A percentile compares a stretch with the other conserved stretches of the same genome.
Conservation (phyloP, 2,888 invertebrate genomes). For the Tenthredo amoena region DNA sequence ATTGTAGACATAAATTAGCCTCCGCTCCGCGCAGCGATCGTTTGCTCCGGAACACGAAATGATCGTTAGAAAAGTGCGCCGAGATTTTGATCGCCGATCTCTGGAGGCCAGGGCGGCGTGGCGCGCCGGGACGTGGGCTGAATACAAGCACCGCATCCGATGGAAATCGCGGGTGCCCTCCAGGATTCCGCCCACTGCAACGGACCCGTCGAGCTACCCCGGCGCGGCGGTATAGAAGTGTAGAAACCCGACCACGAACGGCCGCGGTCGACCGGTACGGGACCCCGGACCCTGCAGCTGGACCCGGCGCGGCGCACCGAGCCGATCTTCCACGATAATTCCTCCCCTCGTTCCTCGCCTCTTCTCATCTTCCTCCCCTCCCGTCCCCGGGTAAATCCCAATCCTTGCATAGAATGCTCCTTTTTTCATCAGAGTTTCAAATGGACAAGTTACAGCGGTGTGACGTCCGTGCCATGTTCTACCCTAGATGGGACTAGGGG, state of each 20-base stretch:
- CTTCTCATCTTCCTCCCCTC: background rate
- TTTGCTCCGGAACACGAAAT: constrained; percentile 23
- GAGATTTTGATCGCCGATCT: constrained; percentile 39
- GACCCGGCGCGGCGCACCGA: constrained; percentile 18
- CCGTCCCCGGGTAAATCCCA: constrained; percentile 22
- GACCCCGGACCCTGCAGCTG: constrained; percentile 31
- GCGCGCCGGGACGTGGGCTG: constrained; percentile 47
- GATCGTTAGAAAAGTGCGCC: constrained; percentile 44
- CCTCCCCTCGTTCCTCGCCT: background rate
- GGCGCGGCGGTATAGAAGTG: constrained; percentile 1
- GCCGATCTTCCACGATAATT: constrained; percentile 26
- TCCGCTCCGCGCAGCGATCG: background rate
- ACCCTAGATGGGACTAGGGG: constrained; percentile 53
- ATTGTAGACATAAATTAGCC: constrained; percentile 17
- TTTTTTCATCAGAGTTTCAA: constrained; percentile 15
- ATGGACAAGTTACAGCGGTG: constrained; percentile 45
- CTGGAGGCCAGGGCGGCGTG: background rate
- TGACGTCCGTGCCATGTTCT: constrained; percentile 58
- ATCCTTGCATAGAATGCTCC: constrained; percentile 17
- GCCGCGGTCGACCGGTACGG: background rate
- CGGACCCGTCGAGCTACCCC: constrained; percentile 35
- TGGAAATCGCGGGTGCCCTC: constrained; percentile 66
- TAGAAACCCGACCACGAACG: constrained; percentile 34
- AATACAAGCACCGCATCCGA: constrained; percentile 57
- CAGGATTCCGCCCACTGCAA: constrained; percentile 64